These are phyloP conservation scores for Sarcophaga rosellei DNA, from an alignment of 2,888 invertebrate species.

Conservation along the genomic window DNA sequence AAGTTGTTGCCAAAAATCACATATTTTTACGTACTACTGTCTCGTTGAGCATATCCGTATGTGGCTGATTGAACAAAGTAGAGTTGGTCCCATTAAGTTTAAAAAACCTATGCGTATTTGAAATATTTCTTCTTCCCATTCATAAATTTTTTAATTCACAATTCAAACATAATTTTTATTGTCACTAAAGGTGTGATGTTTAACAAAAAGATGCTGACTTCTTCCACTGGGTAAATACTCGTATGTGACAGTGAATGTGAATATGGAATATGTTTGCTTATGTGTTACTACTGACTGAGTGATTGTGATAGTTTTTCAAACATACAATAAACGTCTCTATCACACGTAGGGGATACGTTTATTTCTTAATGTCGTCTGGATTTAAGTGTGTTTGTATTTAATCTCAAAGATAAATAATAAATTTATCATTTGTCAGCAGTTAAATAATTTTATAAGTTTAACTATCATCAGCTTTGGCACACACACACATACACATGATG, in stretches of 20 bases:
- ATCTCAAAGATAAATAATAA: conserved; percentile 74
- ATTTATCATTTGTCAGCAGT: conserved; percentile 80
- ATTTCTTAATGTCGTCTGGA: not conserved
- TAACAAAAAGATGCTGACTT: conserved; percentile 36
- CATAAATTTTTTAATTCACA: conserved; percentile 46
- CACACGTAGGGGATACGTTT: not conserved
- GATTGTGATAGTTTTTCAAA: conserved; percentile 46
- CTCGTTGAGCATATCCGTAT: too few relatives aligned
- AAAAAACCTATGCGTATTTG: not conserved
- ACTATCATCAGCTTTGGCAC: conserved; percentile 45
- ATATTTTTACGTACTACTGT: too few relatives aligned
- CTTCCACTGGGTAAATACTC: conserved; percentile 46
- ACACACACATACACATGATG: conserved; percentile 58
- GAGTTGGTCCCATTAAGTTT: conserved; percentile 30
- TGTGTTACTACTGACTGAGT: not conserved
- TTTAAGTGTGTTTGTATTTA: conserved; percentile 47
- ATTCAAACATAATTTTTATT: conserved; percentile 57
- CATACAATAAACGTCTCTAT: not conserved
- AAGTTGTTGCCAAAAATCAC: too few relatives aligned
- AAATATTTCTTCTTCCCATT: not conserved
- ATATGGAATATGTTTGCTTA: conserved; percentile 8
- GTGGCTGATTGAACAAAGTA: too few relatives aligned
- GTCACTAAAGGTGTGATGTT: conserved; percentile 54
- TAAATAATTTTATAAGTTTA: conserved; percentile 74
- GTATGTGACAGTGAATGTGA: conserved; percentile 55